These are phyloP conservation scores for Hyalella azteca DNA, from an alignment of 2,888 invertebrate genomes.

Conservation along the genomic window DNA sequence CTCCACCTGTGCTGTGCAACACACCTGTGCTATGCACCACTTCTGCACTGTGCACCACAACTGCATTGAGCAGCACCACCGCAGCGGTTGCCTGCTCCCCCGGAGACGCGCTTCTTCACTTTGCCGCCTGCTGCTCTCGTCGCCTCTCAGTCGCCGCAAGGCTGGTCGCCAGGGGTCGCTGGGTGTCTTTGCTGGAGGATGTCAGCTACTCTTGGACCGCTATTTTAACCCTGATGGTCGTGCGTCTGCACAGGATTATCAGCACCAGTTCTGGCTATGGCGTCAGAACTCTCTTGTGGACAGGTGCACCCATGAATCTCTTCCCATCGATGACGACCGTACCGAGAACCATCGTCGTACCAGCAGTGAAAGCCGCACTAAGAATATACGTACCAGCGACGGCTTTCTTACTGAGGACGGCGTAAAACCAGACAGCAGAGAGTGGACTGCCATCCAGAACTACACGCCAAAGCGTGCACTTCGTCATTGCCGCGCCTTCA, in stretches of 20 bases:
- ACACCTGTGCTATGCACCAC: too few species aligned
- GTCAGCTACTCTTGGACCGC: too few species aligned
- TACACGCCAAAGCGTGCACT: not conserved
- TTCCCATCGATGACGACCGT: not conserved
- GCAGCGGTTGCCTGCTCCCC: not conserved
- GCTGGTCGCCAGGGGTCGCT: not conserved
- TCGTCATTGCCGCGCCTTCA: not conserved
- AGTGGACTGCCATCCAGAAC: not conserved
- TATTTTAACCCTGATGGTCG: too few species aligned
- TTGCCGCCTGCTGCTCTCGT: not conserved
- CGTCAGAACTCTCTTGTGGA: too few species aligned
- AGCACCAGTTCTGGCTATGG: too few species aligned
- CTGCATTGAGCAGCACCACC: slow-evolving; percentile 1
- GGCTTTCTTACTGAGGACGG: too few species aligned
- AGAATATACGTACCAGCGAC: too few species aligned
- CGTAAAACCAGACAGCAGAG: not conserved
- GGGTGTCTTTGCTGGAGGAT: not conserved
- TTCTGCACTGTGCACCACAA: not conserved
- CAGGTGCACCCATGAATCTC: not conserved
- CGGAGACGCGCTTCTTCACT: not conserved
- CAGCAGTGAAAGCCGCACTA: not conserved
- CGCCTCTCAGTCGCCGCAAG: not conserved
- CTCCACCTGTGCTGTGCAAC: not conserved
- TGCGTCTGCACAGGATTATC: too few species aligned
- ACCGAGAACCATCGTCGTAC: not conserved